Evolutionary conservation across 2,797 vertebrate species (phyloP), one percentile per base, ranked within the genome.

Genomic region (Enteromius mattozi): DNA sequence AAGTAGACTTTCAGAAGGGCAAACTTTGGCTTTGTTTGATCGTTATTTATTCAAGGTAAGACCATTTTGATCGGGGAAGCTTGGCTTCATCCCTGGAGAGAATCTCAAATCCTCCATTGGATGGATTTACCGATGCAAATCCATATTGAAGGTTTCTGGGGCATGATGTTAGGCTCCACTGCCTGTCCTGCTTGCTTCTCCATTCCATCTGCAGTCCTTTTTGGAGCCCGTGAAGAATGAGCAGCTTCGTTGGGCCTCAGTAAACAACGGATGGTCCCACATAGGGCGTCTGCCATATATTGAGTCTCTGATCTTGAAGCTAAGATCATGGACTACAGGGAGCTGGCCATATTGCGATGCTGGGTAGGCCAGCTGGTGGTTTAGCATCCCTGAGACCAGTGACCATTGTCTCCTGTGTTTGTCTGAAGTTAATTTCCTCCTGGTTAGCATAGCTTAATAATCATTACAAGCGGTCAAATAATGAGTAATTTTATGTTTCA

Each of bases 321-420:
- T 85, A 63, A 76, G 77, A 86, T 84, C 81, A 75, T 30, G 63
- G 78, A 76, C 75, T 42, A 45, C 71, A 61, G 70, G 30, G 78
- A 87, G 54, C 81, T 68, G 59, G 68, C 85, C 91, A 93, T 93
- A 92, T 93, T 93, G 91, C 66, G 63, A 88, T 90, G 91, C 90
- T 92, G 90, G 80, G 88, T 88, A 61, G 35, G 85, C 91, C 92
- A 93, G 91, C 92, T 92, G 91, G 91, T 87, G 71, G 33, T 61
- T 85, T 86, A 74, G 21, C 80, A 84, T 85, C 78, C 54, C 69
- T 72, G 72, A 77, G 33, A 47, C 77, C 83, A 72, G 78, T 59
- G 74, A 65, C n/a, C 37, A n/a, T 68, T 35, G 87, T 90, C 78
- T 88, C 83, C 71, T 88, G 78, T 86, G 85, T 86, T 88, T 76